Base-by-base conservation (phyloP, 2,113 vertebrate species). In the Hippocampus barbouri region DNA sequence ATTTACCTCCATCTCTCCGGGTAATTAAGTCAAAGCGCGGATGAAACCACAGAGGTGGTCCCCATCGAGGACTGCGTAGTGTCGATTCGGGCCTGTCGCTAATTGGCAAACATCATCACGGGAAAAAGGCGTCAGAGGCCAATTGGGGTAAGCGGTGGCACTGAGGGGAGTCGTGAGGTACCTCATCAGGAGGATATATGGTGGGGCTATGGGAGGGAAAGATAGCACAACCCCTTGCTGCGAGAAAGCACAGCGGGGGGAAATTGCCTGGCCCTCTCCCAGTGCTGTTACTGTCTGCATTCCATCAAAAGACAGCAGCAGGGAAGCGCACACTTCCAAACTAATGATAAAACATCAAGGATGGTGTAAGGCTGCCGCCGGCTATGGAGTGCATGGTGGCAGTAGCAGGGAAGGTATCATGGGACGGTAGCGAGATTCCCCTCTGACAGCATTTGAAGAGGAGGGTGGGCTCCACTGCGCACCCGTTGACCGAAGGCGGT, bases 311-410 rank as follows among this genome's bases (percentile, higher is more conserved):
- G 90, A 80, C 87, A 89, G 82, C 92, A 89, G 91, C 91, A 82
- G 91, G 92, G 85, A 91, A 87, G 87, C 90, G 83, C 90, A 90
- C 89, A 91, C 88, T 92, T 89, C 87, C 89, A 83, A 84, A 85
- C 91, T 93, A 92, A 93, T 93, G 91, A 91, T 90, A 93, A 92
- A 91, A 91, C 90, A 92, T 92, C 90, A 92, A 91, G 90, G 86
- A 83, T 83, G 76, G 85, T 76, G 86, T 91, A 89, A 90, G 91
- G 89, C 86, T 85, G 86, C 84, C 75, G 82, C 79, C 27, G 75
- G 82, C 84, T 83, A 85, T 83, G 71, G 81, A 80, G 86, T 82
- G 79, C 74, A 79, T 75, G 80, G 78, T 53, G 66, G 75, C 73
- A 81, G 71, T 73, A 84, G 62, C 80, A 85, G 79, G 75, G 81